phyloP scores from a whole-genome alignment of 2,113 vertebrate species.

The Engystomops pustulosus region DNA sequence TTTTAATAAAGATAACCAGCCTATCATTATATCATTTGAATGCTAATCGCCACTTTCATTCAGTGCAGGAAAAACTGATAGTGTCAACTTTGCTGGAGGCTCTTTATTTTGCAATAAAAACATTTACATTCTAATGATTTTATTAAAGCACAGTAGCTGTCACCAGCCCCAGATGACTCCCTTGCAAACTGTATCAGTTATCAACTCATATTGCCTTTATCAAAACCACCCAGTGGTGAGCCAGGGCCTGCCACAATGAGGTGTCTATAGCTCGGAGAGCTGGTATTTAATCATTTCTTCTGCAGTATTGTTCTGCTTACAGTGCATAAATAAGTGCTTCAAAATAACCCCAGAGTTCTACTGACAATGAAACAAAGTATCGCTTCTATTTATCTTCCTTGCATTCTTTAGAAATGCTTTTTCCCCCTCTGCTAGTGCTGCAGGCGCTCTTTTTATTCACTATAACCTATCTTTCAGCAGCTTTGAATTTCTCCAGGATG shows the following conservation, averaged over 20 bases:
- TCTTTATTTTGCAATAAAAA: constrained; percentile 99
- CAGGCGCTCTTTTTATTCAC: constrained; percentile 83
- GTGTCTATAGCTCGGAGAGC: constrained; percentile 90
- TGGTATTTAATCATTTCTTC: constrained; percentile 98
- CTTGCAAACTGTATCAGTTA: constrained; percentile 98
- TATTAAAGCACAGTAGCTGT: constrained; percentile 98
- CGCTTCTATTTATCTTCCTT: constrained; percentile 92
- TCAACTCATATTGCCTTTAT: constrained; percentile 99
- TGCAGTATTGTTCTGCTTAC: constrained; percentile 97
- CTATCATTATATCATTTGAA: constrained; percentile 99
- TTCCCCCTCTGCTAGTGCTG: constrained; percentile 82
- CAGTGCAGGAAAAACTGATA: constrained; percentile 83
- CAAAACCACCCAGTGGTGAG: constrained; percentile 94
- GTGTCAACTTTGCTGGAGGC: constrained; percentile 97
- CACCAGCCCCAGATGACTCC: constrained; percentile 89
- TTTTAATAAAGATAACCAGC: constrained; percentile 99
- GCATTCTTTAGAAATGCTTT: constrained; percentile 79
- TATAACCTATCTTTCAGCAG: constrained; percentile 81
- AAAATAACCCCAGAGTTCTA: constrained; percentile 92
- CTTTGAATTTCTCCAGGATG: constrained; percentile 81
- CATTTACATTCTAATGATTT: constrained; percentile 99
- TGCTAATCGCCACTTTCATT: constrained; percentile 97
- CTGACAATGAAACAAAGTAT: constrained; percentile 95
- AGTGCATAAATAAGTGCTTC: constrained; percentile 98
- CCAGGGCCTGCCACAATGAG: constrained; percentile 91